Conservation (phyloP, 2,888 invertebrate genomes). For the Apotomis betuletana region DNA sequence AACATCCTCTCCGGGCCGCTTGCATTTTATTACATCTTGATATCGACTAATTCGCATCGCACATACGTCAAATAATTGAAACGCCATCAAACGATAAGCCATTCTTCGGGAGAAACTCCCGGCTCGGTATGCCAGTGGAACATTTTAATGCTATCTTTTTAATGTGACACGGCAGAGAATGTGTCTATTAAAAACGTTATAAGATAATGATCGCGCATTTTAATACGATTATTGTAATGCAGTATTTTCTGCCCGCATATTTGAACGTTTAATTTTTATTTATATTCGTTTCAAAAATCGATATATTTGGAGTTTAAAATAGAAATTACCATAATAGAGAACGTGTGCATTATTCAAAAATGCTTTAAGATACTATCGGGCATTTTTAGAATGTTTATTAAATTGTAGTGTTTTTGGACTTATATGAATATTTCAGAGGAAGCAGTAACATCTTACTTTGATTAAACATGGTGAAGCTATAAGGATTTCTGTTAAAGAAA, state of each 20-base stretch:
- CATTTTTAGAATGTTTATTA: conserved; percentile 2
- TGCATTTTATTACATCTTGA: conserved; percentile 81
- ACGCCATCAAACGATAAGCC: conserved; percentile 53
- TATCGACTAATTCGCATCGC: conserved; percentile 79
- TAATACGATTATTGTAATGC: conserved; percentile 16
- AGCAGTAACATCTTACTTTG: no score
- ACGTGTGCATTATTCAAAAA: background rate
- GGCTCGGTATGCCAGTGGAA: conserved; percentile 58
- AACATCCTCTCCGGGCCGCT: conserved; percentile 59
- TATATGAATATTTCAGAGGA: background rate
- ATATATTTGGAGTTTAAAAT: background rate
- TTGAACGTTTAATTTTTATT: background rate
- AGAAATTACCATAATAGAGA: background rate
- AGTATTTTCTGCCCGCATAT: conserved; percentile 22
- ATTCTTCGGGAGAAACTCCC: conserved; percentile 48
- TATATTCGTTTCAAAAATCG: background rate
- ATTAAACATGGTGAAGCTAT: no score
- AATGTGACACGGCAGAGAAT: conserved; percentile 22
- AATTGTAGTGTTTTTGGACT: background rate
- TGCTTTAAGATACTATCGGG: conserved; percentile 2
- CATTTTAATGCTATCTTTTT: conserved; percentile 41
- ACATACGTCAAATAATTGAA: conserved; percentile 77
- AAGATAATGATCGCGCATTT: conserved; percentile 24
- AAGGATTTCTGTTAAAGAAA: no score
- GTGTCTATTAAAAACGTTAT: conserved; percentile 33